Conservation (phyloP, 2,888 invertebrate species). For the Proisotoma minuta region DNA sequence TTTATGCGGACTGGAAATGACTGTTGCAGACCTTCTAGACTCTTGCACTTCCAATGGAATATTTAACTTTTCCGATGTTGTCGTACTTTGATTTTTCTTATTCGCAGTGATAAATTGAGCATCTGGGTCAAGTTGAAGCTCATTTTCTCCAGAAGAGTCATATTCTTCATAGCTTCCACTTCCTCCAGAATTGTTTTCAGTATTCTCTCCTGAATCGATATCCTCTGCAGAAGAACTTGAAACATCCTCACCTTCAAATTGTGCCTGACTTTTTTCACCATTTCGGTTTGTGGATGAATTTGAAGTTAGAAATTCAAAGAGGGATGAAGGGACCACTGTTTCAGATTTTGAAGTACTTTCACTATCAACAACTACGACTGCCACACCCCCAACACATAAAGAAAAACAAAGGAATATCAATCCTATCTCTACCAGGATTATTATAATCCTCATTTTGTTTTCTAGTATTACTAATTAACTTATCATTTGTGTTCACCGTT, state of each 20-base stretch:
- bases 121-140: constrained; percentile 9
- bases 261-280: background rate
- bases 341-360: background rate
- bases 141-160: constrained; percentile 23
- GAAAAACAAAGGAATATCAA: no score
- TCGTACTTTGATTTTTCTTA: no score
- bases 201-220: constrained; percentile 17
- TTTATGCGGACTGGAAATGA: constrained; percentile 22
- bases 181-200: background rate
- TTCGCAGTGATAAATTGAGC: no score
- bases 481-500: no score
- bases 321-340: background rate
- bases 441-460: no score
- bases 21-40: constrained; percentile 16
- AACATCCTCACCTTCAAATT: background rate
- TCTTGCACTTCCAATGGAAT: constrained; percentile 25
- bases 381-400: background rate
- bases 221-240: constrained; percentile 14
- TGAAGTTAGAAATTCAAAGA: constrained; percentile 5
- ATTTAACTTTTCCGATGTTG: background rate
- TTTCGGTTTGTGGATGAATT: constrained; percentile 14
- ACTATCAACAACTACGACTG: background rate
- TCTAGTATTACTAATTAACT: no score
- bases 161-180: constrained; percentile 7
- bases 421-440: no score